phyloP scores from a whole-genome alignment of 2,113 vertebrate species.

The Lepus europaeus region DNA sequence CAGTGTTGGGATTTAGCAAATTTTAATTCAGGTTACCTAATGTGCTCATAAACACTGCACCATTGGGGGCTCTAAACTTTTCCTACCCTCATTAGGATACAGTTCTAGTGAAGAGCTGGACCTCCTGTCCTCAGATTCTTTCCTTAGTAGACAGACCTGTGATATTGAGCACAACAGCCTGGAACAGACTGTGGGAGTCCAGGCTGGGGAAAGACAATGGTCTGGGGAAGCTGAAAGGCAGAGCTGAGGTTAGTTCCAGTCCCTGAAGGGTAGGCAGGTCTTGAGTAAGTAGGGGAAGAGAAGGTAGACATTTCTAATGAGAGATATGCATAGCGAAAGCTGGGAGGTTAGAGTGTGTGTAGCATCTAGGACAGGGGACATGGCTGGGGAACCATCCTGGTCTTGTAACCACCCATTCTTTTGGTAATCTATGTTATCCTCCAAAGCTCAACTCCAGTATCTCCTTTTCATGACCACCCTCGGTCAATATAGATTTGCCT shows the following conservation, averaged over 20 bases:
- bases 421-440: not conserved
- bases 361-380: not conserved
- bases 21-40: not conserved
- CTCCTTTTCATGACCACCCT: not conserved
- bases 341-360: not conserved
- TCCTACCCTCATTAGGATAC: not conserved
- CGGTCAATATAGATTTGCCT: too few species aligned
- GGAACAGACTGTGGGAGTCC: not conserved
- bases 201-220: too few species aligned
- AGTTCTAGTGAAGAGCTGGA: not conserved
- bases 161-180: not conserved
- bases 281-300: not conserved
- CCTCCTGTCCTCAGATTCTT: not conserved
- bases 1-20: too few species aligned
- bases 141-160: not conserved
- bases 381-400: not conserved
- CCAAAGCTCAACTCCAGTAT: too few species aligned
- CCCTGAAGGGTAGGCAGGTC: not conserved
- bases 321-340: not conserved
- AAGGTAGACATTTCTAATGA: not conserved
- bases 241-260: not conserved
- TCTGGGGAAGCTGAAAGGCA: not conserved
- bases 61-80: not conserved
- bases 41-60: not conserved
- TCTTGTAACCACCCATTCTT: not conserved